Evolutionary conservation across 2,113 vertebrate genomes (phyloP), one percentile per base, ranked within the genome.

Genomic region (Entelurus aequoreus): DNA sequence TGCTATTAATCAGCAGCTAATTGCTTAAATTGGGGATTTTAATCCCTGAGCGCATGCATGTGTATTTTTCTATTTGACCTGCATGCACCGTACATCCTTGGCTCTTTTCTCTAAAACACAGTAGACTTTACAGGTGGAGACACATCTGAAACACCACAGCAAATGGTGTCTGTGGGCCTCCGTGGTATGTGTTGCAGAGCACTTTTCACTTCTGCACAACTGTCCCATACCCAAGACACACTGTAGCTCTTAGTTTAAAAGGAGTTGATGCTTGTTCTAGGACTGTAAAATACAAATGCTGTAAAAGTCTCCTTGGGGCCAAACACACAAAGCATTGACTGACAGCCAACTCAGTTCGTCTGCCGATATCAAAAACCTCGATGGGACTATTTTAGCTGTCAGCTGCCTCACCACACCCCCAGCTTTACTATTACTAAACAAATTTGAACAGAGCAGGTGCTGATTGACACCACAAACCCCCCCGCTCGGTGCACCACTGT

Each of bases 361-460:
- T 82, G 84, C 83, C 85, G 74, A 86, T 89, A 87, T 89, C 85
- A 86, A 74, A 77, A 76, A 78, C 84, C 87, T 88, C 84, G n/a
- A 77, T 49, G 81, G 28, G 87, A 86, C 86, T 90, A 80, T 87
- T 28, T 89, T 87, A 86, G 81, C 86, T 84, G 85, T 87, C 88
- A 87, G 66, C 72, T 86, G 74, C 76, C 67, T 81, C 71, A 65
- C 66, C 62, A 44, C 69, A 63, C 66, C 81, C 65, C 71, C 37
- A 68, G 76, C 79, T 77, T 62, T 74, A 75, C 79, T 84, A 83
- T 88, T 90, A 89, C 85, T 81, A 78, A 78, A 86, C 44, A 62
- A 81, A 85, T 84, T 59, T 80, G 81, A 88, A 75, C 60, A 50
- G 71, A 83, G 78, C 79, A 87, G 88, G 85, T 90, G 89, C 48